Base-by-base conservation (phyloP, 2,797 vertebrate genomes). In the Rachycentron canadum region DNA sequence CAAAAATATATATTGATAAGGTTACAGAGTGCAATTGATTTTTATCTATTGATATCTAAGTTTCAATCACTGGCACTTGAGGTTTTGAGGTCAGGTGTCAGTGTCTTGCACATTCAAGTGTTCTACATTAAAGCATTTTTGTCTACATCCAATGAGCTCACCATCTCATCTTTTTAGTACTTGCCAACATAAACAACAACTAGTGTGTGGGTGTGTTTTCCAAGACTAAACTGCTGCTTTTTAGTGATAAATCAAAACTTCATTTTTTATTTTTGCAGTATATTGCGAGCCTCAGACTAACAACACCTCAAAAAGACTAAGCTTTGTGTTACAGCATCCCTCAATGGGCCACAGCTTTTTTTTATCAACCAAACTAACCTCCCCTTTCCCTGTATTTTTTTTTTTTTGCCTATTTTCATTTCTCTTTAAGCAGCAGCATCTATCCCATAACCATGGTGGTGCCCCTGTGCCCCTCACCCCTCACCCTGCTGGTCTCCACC, bases 401-500 rank as follows among this genome's bases (percentile, higher is more conserved):
- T 66, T 10, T 64, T 23, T 59, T 55, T 32, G 32, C 32, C 32
- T 32, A 3, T 32, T 32, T 32, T 32, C n/a, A n/a, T 45, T 8
- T 49, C 6, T 60, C 21, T 32, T 73, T 81, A 86, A 96, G 94
- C 97, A 98, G 93, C 97, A 98, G 86, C 97, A 98, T 88, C 95
- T 98, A 60, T 97, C 97, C n/a, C 97, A 98, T n/a, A 96, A 96
- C 90, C 97, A 98, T 2, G 95, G 97, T 86, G 89, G 93, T 38
- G 96, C 97, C 83, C 97, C 96, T 41, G 96, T 98, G 79, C 97
- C 97, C 90, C 95, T 98, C 83, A 97, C 97, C 0, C 97, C 97
- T 0, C 97, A 98, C 91, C 97, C 97, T 2, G 96, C 97, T 0
- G 96, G 97, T 91, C 96, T 98, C 65, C 97, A 97, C 88, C 97